Conservation (phyloP, 1,140 invertebrate species). For the Conus ventricosus region DNA sequence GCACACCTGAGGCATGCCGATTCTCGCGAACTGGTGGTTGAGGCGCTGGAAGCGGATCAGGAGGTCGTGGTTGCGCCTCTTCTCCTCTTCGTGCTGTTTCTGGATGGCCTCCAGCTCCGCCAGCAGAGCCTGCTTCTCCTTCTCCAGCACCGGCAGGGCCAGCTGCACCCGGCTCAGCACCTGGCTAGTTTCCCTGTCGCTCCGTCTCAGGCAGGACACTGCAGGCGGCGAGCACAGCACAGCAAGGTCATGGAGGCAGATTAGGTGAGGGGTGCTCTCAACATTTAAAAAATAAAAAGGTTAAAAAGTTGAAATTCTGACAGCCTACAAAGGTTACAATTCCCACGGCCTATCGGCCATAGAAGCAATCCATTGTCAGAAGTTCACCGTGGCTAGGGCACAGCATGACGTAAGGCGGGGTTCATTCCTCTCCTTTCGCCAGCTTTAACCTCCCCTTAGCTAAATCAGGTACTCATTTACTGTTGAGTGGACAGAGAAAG, state of each 20-base stretch:
- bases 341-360: too few relatives aligned
- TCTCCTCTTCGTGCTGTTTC: slow-evolving; percentile 37
- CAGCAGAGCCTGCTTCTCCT: slow-evolving; percentile 31
- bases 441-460: too few relatives aligned
- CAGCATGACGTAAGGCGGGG: too few relatives aligned
- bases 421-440: too few relatives aligned
- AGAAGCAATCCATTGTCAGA: too few relatives aligned
- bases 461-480: too few relatives aligned
- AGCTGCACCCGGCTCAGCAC: slow-evolving; percentile 30
- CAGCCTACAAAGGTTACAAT: too few relatives aligned
- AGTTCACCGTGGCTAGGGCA: too few relatives aligned
- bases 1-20: slow-evolving; percentile 22
- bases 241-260: neutral
- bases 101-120: slow-evolving; percentile 40
- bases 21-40: slow-evolving; percentile 32
- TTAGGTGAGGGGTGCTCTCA: neutral
- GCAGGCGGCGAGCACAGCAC: neutral
- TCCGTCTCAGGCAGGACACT: slow-evolving; percentile 4
- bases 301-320: too few relatives aligned
- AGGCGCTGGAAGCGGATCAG: slow-evolving; percentile 21
- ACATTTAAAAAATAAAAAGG: neutral
- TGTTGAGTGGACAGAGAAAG: too few relatives aligned
- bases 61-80: slow-evolving; percentile 34
- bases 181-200: slow-evolving; percentile 1
- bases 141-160: slow-evolving; percentile 28